These are phyloP conservation scores for Hippocampus mohnikei DNA, from an alignment of 2,113 vertebrate species.

Conservation along the genomic window DNA sequence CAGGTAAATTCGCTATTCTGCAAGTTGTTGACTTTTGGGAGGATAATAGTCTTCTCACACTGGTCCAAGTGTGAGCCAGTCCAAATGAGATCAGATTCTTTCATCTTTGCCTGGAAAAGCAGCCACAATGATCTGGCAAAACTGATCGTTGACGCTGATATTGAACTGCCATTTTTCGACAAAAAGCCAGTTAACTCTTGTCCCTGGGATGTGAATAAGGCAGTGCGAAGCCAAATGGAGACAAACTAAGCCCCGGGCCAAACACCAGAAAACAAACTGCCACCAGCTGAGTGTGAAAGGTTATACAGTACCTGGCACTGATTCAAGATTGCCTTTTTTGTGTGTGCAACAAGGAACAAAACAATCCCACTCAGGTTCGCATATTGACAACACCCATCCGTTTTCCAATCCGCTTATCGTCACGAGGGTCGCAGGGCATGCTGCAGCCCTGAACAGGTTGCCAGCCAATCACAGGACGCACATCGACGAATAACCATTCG, in stretches of 20 bases:
- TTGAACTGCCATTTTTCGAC: neutral
- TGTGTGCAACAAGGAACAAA: neutral
- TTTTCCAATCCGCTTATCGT: no score
- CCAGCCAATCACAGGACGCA: no score
- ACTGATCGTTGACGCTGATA: neutral
- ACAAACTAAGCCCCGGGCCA: neutral
- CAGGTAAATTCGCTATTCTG: conserved; percentile 55
- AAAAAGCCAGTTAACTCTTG: neutral
- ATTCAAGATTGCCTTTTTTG: neutral
- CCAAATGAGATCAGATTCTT: neutral
- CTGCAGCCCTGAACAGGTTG: no score
- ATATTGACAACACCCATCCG: no score
- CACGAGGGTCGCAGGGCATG: no score
- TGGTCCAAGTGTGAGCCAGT: no score
- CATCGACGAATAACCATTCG: no score
- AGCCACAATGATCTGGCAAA: no score
- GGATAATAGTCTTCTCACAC: no score
- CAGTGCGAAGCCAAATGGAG: neutral
- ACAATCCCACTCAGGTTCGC: neutral
- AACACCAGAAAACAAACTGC: neutral
- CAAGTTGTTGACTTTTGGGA: neutral
- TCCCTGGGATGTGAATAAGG: neutral
- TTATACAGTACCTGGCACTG: neutral
- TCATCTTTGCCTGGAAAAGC: neutral
- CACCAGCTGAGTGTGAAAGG: no score